These are phyloP conservation scores for Dusona sp. DNA, from an alignment of 2,888 invertebrate genomes.

Conservation along the genomic window DNA sequence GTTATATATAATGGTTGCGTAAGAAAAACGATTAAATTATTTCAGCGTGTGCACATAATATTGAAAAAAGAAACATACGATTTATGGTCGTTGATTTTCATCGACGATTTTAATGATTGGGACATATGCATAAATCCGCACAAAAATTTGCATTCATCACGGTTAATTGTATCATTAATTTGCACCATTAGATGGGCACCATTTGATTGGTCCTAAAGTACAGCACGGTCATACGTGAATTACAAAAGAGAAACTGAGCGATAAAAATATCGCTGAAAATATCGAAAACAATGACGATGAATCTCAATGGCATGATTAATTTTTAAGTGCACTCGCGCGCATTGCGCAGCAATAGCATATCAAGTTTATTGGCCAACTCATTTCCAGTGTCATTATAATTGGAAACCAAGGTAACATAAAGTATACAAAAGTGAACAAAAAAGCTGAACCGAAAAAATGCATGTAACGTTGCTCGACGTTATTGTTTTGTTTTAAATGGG, in stretches of 20 bases:
- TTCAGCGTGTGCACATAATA: background rate
- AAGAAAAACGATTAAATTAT: slow-evolving; percentile 12
- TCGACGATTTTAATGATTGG: background rate
- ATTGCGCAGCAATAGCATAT: slow-evolving; percentile 66
- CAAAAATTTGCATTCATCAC: background rate
- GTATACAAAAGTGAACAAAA: background rate
- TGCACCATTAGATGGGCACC: background rate
- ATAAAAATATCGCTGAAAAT: slow-evolving; percentile 38
- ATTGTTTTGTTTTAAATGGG: slow-evolving; percentile 27
- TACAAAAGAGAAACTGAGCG: slow-evolving; percentile 22
- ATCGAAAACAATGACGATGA: slow-evolving; percentile 61
- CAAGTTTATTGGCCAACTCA: slow-evolving; percentile 41
- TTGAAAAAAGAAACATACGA: background rate
- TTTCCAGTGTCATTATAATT: slow-evolving; percentile 59
- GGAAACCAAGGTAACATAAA: slow-evolving; percentile 34
- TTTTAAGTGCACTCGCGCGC: slow-evolving; percentile 65
- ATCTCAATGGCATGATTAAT: slow-evolving; percentile 46
- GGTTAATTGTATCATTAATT: background rate
- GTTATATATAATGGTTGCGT: slow-evolving; percentile 6
- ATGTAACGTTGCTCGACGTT: background rate
- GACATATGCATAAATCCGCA: background rate
- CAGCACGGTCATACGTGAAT: background rate
- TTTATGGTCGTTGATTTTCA: background rate
- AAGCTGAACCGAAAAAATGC: background rate
- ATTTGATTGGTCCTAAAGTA: background rate